Base-by-base conservation (phyloP, 2,888 invertebrate species). In the Trichopoda pennipes region DNA sequence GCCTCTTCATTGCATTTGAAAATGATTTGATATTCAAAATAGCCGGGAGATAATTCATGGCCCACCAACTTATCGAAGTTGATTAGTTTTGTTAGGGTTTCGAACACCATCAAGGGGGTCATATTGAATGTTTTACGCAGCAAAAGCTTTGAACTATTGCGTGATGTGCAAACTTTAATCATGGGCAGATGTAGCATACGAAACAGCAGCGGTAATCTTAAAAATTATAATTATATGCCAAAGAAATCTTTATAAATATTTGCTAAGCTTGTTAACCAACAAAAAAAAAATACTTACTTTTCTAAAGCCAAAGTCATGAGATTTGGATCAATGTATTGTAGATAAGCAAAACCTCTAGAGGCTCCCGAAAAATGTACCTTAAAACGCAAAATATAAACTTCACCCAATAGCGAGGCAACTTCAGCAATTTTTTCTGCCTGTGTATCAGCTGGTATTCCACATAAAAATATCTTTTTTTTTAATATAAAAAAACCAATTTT, bases 1-100 rank as follows among this genome's bases (percentile, higher is more conserved):
- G 90, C 90, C 14, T 85, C 84, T 1, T 87, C 86, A 38, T 89
- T 90, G 51, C 87, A 89, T 7, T 85, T 84, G 76, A 88, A 90
- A 0, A 84, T 55, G 0, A 90, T 85, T 55, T 87, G 74, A 21
- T 88, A 89, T 61, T 85, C 70, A 56, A 85, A 87, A 8, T 38
- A 19, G 1, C 56, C 21, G 0, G 84, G 85, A 0, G 16, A 23
- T 0, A 77, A 7, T 58, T 87, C 87, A 19, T 79, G 81, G 0
- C 86, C 85, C 6, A 85, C 77, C 0, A 90, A 44, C n/a, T 85
- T 85, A 0, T 80, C 53, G 32, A 86, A 90, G 2, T n/a, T 69
- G 3, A 83, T 68, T 0, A 86, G 4, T 2, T 76, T 51, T 2
- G 73, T 81, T 0, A 89, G 69, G 14, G 85, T 73, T 10, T 86